These are phyloP conservation scores for Pogonomyrmex californicus DNA, from an alignment of 1,140 invertebrate species.

Conservation along the genomic window DNA sequence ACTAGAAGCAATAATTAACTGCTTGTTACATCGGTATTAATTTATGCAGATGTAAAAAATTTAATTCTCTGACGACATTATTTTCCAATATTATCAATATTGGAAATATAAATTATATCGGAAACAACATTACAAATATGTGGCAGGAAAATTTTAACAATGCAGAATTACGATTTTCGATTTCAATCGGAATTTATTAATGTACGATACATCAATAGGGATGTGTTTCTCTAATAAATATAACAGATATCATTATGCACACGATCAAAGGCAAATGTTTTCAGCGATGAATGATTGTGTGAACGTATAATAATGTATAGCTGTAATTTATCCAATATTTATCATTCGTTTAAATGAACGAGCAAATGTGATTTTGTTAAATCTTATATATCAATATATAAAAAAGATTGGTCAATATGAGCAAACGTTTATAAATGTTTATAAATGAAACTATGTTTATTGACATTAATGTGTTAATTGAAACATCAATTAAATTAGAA, in stretches of 20 bases:
- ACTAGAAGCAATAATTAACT: slow-evolving; percentile 23
- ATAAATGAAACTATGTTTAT: slow-evolving; percentile 1
- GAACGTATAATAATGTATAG: slow-evolving; percentile 24
- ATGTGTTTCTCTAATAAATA: slow-evolving; percentile 9
- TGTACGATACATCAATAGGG: not conserved
- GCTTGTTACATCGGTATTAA: slow-evolving; percentile 29
- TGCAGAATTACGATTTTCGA: slow-evolving; percentile 3
- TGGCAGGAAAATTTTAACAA: slow-evolving; percentile 20
- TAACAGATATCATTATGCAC: slow-evolving; percentile 35
- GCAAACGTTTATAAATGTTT: not conserved
- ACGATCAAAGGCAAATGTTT: not conserved
- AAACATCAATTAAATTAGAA: slow-evolving; percentile 23
- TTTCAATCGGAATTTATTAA: slow-evolving; percentile 29
- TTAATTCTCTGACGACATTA: slow-evolving; percentile 1
- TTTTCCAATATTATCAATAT: slow-evolving; percentile 21
- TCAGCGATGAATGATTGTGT: slow-evolving; percentile 2
- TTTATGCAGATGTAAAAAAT: slow-evolving; percentile 45
- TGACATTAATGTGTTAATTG: not conserved
- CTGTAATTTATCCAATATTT: slow-evolving; percentile 9
- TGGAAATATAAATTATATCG: slow-evolving; percentile 21
- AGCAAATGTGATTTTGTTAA: slow-evolving; percentile 44
- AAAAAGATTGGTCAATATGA: not conserved
- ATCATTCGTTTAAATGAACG: not conserved
- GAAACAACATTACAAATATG: slow-evolving; percentile 4
- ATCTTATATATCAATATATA: slow-evolving; percentile 19